Evolutionary conservation across 2,113 vertebrate genomes (phyloP), one percentile per base, ranked within the genome.

Genomic region (Glaucidium brasilianum): DNA sequence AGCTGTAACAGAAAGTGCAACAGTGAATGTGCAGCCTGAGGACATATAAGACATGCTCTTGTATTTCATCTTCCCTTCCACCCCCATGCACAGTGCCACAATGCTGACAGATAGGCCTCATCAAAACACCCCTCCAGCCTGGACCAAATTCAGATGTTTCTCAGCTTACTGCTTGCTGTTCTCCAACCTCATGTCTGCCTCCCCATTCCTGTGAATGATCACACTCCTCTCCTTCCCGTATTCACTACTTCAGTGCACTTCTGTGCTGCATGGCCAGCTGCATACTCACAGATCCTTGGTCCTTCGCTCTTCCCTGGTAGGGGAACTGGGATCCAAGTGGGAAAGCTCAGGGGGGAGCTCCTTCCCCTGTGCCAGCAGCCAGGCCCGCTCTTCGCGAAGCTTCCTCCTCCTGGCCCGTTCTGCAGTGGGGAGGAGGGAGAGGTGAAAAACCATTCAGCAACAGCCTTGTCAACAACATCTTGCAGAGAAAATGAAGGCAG

Each of bases 361-460:
- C 96, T 99, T 99, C 19, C 99, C 99, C 94, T 99, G 98, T 1
- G 99, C 99, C 88, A 99, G 97, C 66, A 99, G 95, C 99, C 99
- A 99, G 32, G 99, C 99, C 68, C 98, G 98, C 79, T 99, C 99
- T 91, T 99, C 99, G 67, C 99, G 98, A 96, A 99, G 99, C 91
- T 99, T 99, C 73, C 99, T 98, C 88, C 99, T 98, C 94, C 99
- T 99, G 10, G 99, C 99, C 39, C 99, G 98, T 93, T 99, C 99
- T 99, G 90, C 56, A 96, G 63, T 5, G 58, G 32, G 63, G 34
- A 89, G 23, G 27, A 45, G 22, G 34, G n/a, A 92, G 56, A 85
- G 32, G 37, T 32, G 29, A 68, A 83, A 78, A 95, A 66, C 5
- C 39, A 49, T 13, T 92, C 56, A 92, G 29, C 29, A 49, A 15